Evolutionary conservation across 2,113 vertebrate genomes (phyloP).

Genomic region (Perca flavescens): DNA sequence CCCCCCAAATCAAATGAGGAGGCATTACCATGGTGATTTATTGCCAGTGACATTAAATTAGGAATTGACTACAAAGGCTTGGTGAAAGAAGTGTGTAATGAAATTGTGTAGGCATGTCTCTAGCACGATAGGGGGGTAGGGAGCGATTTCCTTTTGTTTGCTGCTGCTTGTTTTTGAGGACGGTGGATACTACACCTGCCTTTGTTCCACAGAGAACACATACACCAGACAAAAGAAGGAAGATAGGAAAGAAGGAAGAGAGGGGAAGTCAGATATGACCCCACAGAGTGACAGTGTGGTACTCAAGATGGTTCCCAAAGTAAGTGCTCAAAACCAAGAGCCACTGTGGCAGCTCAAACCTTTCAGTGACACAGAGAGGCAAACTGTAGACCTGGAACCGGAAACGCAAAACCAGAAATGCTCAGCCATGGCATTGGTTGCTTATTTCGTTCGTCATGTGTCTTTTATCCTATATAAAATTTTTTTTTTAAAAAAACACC

Average conservation of each 20-base stretch:
- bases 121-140: background rate
- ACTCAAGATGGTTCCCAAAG: background rate
- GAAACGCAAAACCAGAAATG: too few relatives aligned
- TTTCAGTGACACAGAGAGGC: background rate
- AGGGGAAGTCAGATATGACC: background rate
- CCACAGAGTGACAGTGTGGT: background rate
- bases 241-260: background rate
- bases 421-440: too few relatives aligned
- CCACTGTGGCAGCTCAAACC: background rate
- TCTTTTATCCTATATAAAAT: too few relatives aligned
- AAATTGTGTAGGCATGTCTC: slow-evolving; percentile 5
- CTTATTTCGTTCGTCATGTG: too few relatives aligned
- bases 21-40: slow-evolving; percentile 68
- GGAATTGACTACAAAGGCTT: slow-evolving; percentile 32
- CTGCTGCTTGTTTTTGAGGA: background rate
- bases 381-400: background rate
- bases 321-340: slow-evolving; percentile 7
- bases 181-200: background rate
- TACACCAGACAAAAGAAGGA: background rate
- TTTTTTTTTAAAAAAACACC: too few relatives aligned
- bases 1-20: slow-evolving; percentile 62
- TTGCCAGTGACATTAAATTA: slow-evolving; percentile 57
- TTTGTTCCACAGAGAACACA: slow-evolving; percentile 21
- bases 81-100: slow-evolving; percentile 13
- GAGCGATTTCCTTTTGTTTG: slow-evolving; percentile 1